These are phyloP conservation scores for Hemibagrus wyckioides DNA, from an alignment of 2,113 vertebrate species.

Conservation along the genomic window DNA sequence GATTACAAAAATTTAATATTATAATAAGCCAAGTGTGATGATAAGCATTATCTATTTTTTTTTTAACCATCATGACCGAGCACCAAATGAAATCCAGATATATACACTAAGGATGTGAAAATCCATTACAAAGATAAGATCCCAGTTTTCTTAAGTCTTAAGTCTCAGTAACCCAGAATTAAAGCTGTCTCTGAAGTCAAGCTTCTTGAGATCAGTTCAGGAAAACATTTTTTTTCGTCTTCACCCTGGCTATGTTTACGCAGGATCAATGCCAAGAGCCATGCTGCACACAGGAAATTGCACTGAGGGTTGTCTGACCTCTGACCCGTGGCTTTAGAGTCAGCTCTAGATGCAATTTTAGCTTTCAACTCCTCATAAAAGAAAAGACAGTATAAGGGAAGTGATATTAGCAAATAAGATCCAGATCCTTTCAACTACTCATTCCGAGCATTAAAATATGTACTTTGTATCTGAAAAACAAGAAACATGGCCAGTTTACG, in stretches of 20 bases:
- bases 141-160: neutral
- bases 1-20: neutral
- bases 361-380: neutral
- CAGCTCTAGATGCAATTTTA: conserved; percentile 1
- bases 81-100: neutral
- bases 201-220: conserved; percentile 21
- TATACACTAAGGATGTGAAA: neutral
- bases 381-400: neutral
- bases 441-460: neutral
- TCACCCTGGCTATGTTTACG: conserved; percentile 4
- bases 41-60: neutral
- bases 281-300: conserved; percentile 40
- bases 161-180: neutral
- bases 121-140: neutral
- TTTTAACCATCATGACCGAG: neutral
- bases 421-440: neutral
- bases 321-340: conserved; percentile 26
- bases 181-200: neutral
- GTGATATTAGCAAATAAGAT: neutral
- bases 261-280: conserved; percentile 36
- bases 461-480: neutral
- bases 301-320: conserved; percentile 25
- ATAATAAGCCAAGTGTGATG: neutral
- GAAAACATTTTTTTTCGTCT: neutral
- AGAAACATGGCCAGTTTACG: neutral